Evolutionary conservation across 2,113 vertebrate species (phyloP), one percentile per base, ranked within the genome.

Genomic region (Myrmecophaga tridactyla): DNA sequence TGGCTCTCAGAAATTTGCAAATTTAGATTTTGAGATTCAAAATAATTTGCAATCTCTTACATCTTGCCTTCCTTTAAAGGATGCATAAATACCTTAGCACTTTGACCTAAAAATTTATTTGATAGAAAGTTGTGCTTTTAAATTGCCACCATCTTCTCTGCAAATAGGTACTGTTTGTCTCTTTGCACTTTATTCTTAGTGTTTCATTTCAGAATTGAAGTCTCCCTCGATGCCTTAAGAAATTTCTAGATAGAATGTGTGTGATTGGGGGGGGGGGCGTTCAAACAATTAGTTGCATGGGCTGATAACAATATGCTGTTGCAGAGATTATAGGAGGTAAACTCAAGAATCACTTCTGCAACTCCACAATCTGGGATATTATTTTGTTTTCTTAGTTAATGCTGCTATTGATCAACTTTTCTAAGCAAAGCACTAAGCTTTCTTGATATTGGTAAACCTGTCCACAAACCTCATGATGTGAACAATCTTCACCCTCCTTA

Each of bases 301-400:
- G 93, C 39, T 89, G 43, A 67, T 77, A 80, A 51, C 51, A 63
- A 48, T 39, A 31, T 87, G 27, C 51, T 75, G 36, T 62, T 78
- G 34, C 39, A 84, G 23, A 96, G 9, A 84, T 48, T 81, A 13
- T 43, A 48, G 69, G 60, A 92, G 8, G 60, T 58, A 81, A 84
- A 84, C 58, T 70, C 7, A 36, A 72, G 39, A 92, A 87, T 69
- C 53, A 90, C 76, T 95, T 87, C 39, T 36, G 31, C 63, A 77
- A 75, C 76, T 92, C 60, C 65, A 88, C 7, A 69, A 56, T 72
- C 53, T 72, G 36, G 21, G 88, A 56, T 83, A 29, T 31, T 76
- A 41, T 77, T 84, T 89, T 95, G 39, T 94, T 95, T 93, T 93
- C 62, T 94, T 36, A 17, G n/a, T 21, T 89, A 94, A 95, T 86